Base-by-base conservation (phyloP, 2,888 invertebrate genomes). In the Hymenopus coronatus region DNA sequence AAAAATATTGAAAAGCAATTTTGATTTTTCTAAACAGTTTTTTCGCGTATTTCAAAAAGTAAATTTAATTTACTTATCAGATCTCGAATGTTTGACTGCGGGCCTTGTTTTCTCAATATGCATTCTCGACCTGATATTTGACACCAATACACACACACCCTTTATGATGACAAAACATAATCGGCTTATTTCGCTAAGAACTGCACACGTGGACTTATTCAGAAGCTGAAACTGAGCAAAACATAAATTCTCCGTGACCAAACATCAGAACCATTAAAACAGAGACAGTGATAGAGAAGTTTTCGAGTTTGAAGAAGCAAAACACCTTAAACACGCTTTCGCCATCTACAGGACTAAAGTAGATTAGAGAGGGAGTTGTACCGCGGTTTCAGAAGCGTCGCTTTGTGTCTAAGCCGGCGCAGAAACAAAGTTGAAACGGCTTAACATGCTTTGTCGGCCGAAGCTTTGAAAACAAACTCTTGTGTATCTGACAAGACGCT, bases 371-470 rank as follows among this genome's bases (percentile, higher is more conserved):
- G 70, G 25, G 70, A 86, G 86, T 86, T 86, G 15, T n/a, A 25
- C 14, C n/a, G 30, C 15, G 28, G 86, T 70, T 70, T 70, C 3
- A 87, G 81, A 33, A 33, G 54, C 27, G 30, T 82, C 81, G 86
- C 86, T 86, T 86, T 86, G 86, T 81, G 28, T 82, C 87, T 87
- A 87, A 87, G 87, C 87, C 82, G 87, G 87, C 27, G 40, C 27
- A 27, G 87, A 82, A 82, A 70, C 82, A 33, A 87, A 87, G 82
- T 87, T 87, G 87, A 87, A 82, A 87, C 87, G 33, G 87, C 87
- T 87, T 87, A 87, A 87, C 82, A 87, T 87, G 81, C 87, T 82
- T 82, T 8, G 54, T 70, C 30, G 30, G 46, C 87, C 81, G 25
- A 33, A 40, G 81, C 82, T 87, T 33, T n/a, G 86, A 30, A 87